Evolutionary conservation across 2,113 vertebrate genomes (phyloP), one percentile per base, ranked within the genome.

Genomic region (Herpailurus yagouaroundi): DNA sequence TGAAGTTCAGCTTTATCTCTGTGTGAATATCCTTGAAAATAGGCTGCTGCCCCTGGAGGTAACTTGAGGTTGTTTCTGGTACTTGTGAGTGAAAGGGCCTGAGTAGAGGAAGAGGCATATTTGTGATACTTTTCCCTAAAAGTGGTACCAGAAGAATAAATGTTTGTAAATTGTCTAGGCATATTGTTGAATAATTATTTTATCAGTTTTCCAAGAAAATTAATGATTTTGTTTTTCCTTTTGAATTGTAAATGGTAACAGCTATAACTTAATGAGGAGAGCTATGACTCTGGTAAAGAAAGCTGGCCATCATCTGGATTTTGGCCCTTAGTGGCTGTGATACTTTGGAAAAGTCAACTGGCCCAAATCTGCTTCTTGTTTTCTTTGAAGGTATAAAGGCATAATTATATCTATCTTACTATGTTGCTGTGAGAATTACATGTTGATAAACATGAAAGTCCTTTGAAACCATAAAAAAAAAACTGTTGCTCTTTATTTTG

Each of bases 191-290:
- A 77, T 77, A 55, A 73, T 33, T 63, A 27, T 41, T 80, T 38
- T 36, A 83, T 36, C 7, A 80, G 27, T 52, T 80, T 92, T 68
- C 21, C 52, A 64, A 79, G 19, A 86, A 86, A 63, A 27, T 0
- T 21, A 38, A 2, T 83, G 5, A 13, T 31, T 83, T 89, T 45
- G 64, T 71, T 82, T 88, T 84, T 23, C 57, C 31, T 64, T 88
- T 93, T 91, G 48, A 91, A 81, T 91, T 91, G 69, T 81, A 76
- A 91, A 79, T 69, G 25, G 50, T 36, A 83, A 68, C 19, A 74
- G 19, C 48, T 88, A 36, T n/a, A 41, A 12, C 68, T 82, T 52
- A 73, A 76, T 81, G 15, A 86, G 69, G 93, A 95, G 79, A 73
- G 11, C 11, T 19, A 4, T 92, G 50, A 18, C 1, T 52, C 18